A percentile compares a stretch with the other conserved stretches of the same genome.
phyloP scores from a whole-genome alignment of 2,797 vertebrate genomes.

The Masticophis lateralis region DNA sequence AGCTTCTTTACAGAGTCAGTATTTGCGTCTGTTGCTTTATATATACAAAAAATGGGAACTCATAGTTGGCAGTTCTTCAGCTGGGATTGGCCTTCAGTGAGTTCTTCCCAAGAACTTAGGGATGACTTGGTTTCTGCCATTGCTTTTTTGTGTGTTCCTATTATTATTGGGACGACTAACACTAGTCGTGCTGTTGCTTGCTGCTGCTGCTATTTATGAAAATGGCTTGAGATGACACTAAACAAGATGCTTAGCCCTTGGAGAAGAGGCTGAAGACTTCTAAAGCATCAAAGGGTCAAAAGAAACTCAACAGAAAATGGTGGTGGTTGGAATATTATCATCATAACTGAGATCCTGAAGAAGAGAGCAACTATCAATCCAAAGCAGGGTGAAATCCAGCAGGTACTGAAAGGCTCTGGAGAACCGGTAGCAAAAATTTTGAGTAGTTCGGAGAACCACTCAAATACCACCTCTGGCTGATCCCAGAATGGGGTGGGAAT shows the following conservation, averaged over 20 bases:
- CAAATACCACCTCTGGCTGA: too few relatives aligned
- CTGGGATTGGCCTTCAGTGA: not conserved
- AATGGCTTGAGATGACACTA: not conserved
- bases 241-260: not conserved
- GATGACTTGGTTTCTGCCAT: not conserved
- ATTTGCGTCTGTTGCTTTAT: not conserved
- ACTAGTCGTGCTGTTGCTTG: not conserved
- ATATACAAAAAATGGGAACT: not conserved
- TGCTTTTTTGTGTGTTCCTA: not conserved
- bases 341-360: not conserved
- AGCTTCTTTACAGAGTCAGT: not conserved
- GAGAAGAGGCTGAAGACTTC: not conserved
- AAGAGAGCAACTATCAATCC: not conserved
- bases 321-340: not conserved
- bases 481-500: too few relatives aligned
- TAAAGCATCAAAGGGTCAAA: not conserved
- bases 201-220: not conserved
- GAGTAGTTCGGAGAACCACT: too few relatives aligned
- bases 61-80: not conserved
- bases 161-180: not conserved
- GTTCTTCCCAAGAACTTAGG: not conserved
- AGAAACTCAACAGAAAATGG: not conserved
- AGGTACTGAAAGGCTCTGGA: too few relatives aligned
- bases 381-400: not conserved
- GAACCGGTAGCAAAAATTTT: too few relatives aligned